Evolutionary conservation across 1,140 invertebrate genomes (phyloP), one percentile per base, ranked within the genome.

Genomic region (Calycopis cecrops): DNA sequence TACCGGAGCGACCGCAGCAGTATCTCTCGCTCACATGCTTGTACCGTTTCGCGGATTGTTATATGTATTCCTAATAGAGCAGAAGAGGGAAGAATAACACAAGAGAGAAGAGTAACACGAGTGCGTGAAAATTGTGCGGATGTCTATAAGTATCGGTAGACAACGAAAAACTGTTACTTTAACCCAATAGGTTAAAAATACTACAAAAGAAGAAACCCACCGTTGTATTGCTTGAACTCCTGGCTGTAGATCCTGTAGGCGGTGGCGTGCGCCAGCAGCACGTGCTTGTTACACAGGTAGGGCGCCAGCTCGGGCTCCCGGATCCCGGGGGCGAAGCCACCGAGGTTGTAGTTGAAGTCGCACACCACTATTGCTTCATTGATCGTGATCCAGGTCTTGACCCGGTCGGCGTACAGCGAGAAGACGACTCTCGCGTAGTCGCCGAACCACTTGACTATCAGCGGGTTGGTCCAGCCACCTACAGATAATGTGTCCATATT

Each of bases 391-490:
- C 76, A 82, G 9, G 57, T 62, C 42, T 90, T 90, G 0, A 89
- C 84, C 9, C 79, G 66, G 59, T 89, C 81, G 1, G 79, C 88
- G 62, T 76, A 89, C 3, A 71, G 55, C 1, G 59, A 48, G 55
- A 76, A 89, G 0, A 73, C 57, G 4, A 88, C 57, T 28, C 65
- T 62, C 0, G 82, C 82, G 59, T 87, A 89, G 21, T 85, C 86
- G 51, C 55, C 76, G 47, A 88, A 88, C 68, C 75, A 88, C 33
- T 88, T 71, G 0, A 83, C 66, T 14, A 90, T 87, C 1, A 79
- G 48, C 0, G 76, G 63, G 62, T 90, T 91, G 0, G 83, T 59
- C 88, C 91, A 91, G 0, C 90, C 90, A 9, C 92, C 92, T 58
- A 89, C n/a, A n/a, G n/a, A n/a, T n/a, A n/a, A n/a, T n/a, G n/a